Percentiles rank a stretch among this genome's conserved stretches.
phyloP scores from a whole-genome alignment of 2,888 invertebrate species.

The Chironomus riparius region DNA sequence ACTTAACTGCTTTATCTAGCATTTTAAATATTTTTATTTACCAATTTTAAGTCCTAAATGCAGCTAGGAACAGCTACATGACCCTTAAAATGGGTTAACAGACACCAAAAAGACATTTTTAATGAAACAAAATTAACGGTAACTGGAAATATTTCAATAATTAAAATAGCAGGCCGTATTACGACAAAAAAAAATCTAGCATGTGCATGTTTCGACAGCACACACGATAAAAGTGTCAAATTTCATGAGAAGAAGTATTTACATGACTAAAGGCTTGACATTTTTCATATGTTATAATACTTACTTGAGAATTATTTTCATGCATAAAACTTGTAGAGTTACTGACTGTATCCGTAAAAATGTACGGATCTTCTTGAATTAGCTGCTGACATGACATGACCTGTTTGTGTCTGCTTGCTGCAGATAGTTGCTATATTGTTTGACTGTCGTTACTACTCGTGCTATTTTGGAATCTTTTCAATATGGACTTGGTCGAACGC shows the following conservation, averaged over 20 bases:
- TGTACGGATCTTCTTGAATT: constrained; percentile 41
- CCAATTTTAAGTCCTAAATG: too few species aligned
- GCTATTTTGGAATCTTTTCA: neutral
- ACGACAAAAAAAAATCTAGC: too few species aligned
- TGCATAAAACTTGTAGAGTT: constrained; percentile 10
- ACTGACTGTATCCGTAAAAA: constrained; percentile 39
- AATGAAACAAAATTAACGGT: too few species aligned
- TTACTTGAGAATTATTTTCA: constrained; percentile 23
- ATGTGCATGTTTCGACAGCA: too few species aligned
- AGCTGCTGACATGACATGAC: constrained; percentile 44
- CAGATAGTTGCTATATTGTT: neutral
- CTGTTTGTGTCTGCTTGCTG: constrained; percentile 28
- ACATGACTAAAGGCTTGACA: too few species aligned
- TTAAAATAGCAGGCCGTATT: too few species aligned
- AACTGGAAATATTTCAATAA: too few species aligned
- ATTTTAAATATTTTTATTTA: too few species aligned
- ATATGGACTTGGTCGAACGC: neutral
- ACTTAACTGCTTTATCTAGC: too few species aligned
- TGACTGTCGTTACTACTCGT: neutral
- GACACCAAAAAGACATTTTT: too few species aligned
- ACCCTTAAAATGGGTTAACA: too few species aligned
- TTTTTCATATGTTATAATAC: neutral
- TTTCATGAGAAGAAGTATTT: neutral
- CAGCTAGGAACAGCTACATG: too few species aligned
- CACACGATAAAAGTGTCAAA: neutral